Evolutionary conservation across 2,888 invertebrate genomes (phyloP).

Genomic region (Sisyra terminalis): DNA sequence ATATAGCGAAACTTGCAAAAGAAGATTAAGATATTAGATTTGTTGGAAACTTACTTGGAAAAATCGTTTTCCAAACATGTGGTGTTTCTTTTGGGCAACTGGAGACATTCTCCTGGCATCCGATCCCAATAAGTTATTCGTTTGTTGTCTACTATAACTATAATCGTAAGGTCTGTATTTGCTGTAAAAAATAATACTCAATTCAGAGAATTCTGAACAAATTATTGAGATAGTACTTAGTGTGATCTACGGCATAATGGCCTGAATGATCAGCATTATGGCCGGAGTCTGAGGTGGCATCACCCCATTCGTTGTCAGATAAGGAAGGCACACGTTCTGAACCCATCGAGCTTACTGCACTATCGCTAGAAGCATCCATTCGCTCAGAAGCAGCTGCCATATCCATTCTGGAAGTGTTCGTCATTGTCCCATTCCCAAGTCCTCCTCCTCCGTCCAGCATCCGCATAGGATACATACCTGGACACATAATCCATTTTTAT

Average conservation of each 20-base stretch:
- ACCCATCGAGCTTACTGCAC: slow-evolving; percentile 86
- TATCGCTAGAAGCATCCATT: slow-evolving; percentile 75
- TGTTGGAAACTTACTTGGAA: slow-evolving; percentile 47
- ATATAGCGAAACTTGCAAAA: neutral
- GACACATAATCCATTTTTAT: too few relatives aligned
- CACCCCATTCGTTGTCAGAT: slow-evolving; percentile 84
- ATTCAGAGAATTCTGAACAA: neutral
- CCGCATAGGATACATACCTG: slow-evolving; percentile 79
- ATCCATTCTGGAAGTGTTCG: slow-evolving; percentile 12
- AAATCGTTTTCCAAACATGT: slow-evolving; percentile 80
- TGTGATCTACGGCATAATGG: slow-evolving; percentile 4
- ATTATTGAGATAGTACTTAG: neutral
- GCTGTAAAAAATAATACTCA: slow-evolving; percentile 19
- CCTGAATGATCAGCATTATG: slow-evolving; percentile 26
- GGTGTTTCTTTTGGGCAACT: slow-evolving; percentile 79
- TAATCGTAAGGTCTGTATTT: slow-evolving; percentile 64
- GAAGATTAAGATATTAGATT: neutral
- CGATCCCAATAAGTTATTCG: slow-evolving; percentile 23
- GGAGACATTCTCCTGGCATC: slow-evolving; percentile 39
- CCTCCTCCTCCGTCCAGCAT: slow-evolving; percentile 50
- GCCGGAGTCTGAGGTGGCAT: slow-evolving; percentile 66
- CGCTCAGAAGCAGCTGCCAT: slow-evolving; percentile 33
- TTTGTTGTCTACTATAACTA: slow-evolving; percentile 35
- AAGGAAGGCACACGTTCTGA: slow-evolving; percentile 77
- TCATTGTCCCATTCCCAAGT: slow-evolving; percentile 22